These are phyloP conservation scores for Drosophila flavopinicola DNA, from an alignment of 2,888 invertebrate species.

Conservation along the genomic window DNA sequence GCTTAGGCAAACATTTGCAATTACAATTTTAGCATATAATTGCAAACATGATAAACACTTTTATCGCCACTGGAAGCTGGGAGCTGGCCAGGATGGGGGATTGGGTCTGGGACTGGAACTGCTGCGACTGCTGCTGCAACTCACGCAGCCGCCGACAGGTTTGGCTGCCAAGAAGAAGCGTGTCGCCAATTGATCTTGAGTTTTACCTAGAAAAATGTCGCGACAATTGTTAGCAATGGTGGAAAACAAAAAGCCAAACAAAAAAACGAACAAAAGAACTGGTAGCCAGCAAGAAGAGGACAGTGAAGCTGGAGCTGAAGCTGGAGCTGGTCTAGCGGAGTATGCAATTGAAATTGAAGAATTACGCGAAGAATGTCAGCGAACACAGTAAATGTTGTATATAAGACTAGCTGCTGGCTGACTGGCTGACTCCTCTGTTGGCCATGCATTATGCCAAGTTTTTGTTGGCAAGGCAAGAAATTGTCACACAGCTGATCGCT, in stretches of 20 bases:
- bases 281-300: conserved; percentile 22
- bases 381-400: conserved; percentile 78
- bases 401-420: conserved; percentile 36
- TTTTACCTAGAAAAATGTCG: conserved; percentile 84
- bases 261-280: conserved; percentile 26
- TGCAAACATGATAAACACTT: conserved; percentile 80
- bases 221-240: conserved; percentile 73
- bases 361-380: conserved; percentile 82
- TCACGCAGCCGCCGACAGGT: conserved; percentile 68
- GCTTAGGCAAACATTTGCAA: conserved; percentile 79
- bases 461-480: conserved; percentile 41
- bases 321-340: conserved; percentile 64
- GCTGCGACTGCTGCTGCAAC: conserved; percentile 47
- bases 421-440: conserved; percentile 14
- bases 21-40: conserved; percentile 79
- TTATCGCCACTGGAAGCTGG: conserved; percentile 56
- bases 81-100: conserved; percentile 18
- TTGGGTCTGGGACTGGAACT: conserved; percentile 1
- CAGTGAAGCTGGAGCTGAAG: conserved; percentile 27
- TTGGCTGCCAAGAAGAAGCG: conserved; percentile 80
- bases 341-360: conserved; percentile 84
- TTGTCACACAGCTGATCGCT: conserved; percentile 79
- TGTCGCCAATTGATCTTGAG: conserved; percentile 84
- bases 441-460: conserved; percentile 63
- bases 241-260: conserved; percentile 25